These are phyloP conservation scores for Trypoxylon attenuatum DNA, from an alignment of 2,888 invertebrate genomes.

Conservation along the genomic window DNA sequence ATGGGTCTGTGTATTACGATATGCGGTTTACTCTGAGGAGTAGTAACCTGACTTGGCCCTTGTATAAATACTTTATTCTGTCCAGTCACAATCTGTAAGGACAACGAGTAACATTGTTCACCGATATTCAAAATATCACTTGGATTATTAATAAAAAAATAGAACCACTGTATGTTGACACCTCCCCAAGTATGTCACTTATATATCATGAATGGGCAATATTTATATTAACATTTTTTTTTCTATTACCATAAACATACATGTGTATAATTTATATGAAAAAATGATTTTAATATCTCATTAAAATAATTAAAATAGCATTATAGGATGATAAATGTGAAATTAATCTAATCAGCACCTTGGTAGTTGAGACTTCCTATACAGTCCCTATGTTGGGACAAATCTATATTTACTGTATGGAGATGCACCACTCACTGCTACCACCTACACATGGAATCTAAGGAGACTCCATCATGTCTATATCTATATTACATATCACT, in stretches of 20 bases:
- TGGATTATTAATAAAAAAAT: no score
- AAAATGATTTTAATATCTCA: background rate
- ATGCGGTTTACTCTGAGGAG: conserved; percentile 65
- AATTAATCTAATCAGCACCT: conserved; percentile 21
- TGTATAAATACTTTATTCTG: conserved; percentile 70
- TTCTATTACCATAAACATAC: no score
- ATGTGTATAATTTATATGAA: background rate
- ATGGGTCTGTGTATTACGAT: conserved; percentile 69
- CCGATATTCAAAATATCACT: background rate
- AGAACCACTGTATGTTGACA: background rate
- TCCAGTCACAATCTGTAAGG: conserved; percentile 64
- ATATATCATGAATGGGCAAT: no score
- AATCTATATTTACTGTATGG: conserved; percentile 52
- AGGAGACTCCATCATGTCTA: conserved; percentile 22
- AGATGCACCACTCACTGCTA: conserved; percentile 39
- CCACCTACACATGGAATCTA: conserved; percentile 36
- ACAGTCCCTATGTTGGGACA: conserved; percentile 23
- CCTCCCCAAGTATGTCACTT: background rate
- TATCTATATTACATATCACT: conserved; percentile 15
- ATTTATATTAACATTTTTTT: conserved; percentile 4
- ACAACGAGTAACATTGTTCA: conserved; percentile 13
- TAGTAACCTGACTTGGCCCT: conserved; percentile 63
- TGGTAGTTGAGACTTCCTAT: conserved; percentile 6
- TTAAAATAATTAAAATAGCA: background rate
- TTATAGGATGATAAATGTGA: conserved; percentile 19